Evolutionary conservation across 2,888 invertebrate species (phyloP).

Genomic region (Atethmia centrago): DNA sequence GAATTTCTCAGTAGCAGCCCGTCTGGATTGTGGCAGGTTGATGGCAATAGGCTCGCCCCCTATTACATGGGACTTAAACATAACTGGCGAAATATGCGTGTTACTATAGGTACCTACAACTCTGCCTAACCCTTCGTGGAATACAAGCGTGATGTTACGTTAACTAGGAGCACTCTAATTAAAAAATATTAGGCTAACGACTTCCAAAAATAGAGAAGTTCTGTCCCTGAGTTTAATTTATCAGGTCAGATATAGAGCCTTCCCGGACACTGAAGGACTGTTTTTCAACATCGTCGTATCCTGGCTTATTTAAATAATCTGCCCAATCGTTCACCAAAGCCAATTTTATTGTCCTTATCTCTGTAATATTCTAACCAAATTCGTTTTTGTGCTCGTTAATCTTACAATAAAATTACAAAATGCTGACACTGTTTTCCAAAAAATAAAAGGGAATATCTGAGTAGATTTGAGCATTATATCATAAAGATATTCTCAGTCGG

Average conservation of each 20-base stretch:
- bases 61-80: no score
- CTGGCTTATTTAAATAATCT: slow-evolving; percentile 33
- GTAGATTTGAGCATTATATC: slow-evolving; percentile 40
- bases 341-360: slow-evolving; percentile 47
- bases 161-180: no score
- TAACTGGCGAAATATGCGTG: no score
- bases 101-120: no score
- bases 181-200: no score
- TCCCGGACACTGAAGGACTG: neutral
- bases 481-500: slow-evolving; percentile 50
- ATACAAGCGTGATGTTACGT: no score
- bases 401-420: slow-evolving; percentile 35
- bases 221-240: neutral
- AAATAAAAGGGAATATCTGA: slow-evolving; percentile 41
- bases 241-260: neutral
- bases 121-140: no score
- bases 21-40: no score
- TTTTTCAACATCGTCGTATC: neutral
- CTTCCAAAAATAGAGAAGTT: neutral
- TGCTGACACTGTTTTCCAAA: slow-evolving; percentile 25
- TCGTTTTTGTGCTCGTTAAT: slow-evolving; percentile 53
- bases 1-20: no score
- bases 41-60: no score
- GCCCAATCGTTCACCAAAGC: slow-evolving; percentile 30
- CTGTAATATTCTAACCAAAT: slow-evolving; percentile 22